phyloP scores from a whole-genome alignment of 2,797 vertebrate species.

The Odontamblyopus lacepedii region DNA sequence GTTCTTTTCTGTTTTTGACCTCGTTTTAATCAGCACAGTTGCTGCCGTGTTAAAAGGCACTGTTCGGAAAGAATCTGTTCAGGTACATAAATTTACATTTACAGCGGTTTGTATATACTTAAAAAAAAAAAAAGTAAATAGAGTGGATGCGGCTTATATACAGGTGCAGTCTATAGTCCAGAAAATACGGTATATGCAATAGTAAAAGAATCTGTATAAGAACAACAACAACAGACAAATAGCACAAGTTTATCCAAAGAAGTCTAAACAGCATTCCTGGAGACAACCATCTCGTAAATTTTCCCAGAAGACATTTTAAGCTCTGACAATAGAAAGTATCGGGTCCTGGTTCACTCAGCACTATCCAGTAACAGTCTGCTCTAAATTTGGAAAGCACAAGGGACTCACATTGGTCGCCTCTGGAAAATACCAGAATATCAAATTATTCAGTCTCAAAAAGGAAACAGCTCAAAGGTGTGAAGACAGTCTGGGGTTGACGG shows the following conservation, averaged over 20 bases:
- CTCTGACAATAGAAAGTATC: background rate
- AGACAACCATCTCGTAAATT: background rate
- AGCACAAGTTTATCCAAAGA: background rate
- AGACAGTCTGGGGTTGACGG: background rate
- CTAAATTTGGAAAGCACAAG: constrained; percentile 6
- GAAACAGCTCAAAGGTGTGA: background rate
- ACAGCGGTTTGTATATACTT: too few species aligned
- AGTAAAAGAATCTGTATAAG: too few species aligned
- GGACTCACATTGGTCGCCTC: background rate
- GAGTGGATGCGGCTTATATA: too few species aligned
- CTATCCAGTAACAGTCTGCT: background rate
- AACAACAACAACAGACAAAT: too few species aligned
- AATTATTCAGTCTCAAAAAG: background rate
- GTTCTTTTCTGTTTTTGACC: too few species aligned
- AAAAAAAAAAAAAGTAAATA: too few species aligned
- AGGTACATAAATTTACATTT: too few species aligned
- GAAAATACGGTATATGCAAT: too few species aligned
- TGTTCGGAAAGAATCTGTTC: too few species aligned
- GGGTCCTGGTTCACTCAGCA: background rate
- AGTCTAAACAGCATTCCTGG: background rate
- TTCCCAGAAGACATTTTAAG: background rate
- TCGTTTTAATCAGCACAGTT: too few species aligned
- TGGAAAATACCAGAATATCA: background rate
- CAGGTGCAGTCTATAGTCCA: too few species aligned
- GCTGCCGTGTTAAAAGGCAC: too few species aligned